Conservation (phyloP, 2,113 vertebrate genomes). For the Pseudorasbora parva region DNA sequence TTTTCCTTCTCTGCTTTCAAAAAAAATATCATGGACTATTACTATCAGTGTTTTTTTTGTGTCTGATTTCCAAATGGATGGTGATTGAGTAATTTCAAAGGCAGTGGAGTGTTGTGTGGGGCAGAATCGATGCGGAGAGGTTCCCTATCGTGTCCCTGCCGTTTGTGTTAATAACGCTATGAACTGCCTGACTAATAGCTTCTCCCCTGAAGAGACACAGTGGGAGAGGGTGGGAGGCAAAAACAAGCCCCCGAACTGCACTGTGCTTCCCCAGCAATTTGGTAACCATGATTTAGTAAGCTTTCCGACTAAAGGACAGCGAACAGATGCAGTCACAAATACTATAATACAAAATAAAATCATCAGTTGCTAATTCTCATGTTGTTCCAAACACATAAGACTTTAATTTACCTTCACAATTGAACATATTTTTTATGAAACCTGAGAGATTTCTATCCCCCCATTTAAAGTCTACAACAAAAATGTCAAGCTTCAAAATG, state of each 20-base stretch:
- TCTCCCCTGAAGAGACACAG: slow-evolving; percentile 60
- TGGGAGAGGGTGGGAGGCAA: slow-evolving; percentile 25
- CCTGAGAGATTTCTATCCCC: not conserved
- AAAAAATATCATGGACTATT: slow-evolving; percentile 62
- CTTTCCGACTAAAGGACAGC: not conserved
- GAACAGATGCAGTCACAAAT: slow-evolving; percentile 4
- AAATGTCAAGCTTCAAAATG: not conserved
- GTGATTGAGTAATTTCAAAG: slow-evolving; percentile 74
- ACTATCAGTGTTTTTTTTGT: slow-evolving; percentile 64
- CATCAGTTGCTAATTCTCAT: not conserved
- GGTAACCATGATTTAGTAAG: slow-evolving; percentile 22
- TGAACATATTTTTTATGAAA: not conserved
- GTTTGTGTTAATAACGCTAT: slow-evolving; percentile 72
- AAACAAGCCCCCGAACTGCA: slow-evolving; percentile 42
- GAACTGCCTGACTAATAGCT: slow-evolving; percentile 72
- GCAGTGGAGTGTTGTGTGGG: slow-evolving; percentile 62
- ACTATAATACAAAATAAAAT: not conserved
- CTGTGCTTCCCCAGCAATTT: slow-evolving; percentile 17
- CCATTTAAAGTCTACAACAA: not conserved
- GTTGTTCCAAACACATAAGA: not conserved
- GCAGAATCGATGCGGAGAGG: slow-evolving; percentile 68
- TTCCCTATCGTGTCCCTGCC: slow-evolving; percentile 69
- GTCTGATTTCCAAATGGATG: slow-evolving; percentile 55
- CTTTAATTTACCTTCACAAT: not conserved
- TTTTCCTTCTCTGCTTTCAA: slow-evolving; percentile 59